A percentile compares a stretch with the other conserved stretches of the same genome.
These are phyloP conservation scores for Isichthys henryi DNA, from an alignment of 2,113 vertebrate genomes.

Conservation along the genomic window DNA sequence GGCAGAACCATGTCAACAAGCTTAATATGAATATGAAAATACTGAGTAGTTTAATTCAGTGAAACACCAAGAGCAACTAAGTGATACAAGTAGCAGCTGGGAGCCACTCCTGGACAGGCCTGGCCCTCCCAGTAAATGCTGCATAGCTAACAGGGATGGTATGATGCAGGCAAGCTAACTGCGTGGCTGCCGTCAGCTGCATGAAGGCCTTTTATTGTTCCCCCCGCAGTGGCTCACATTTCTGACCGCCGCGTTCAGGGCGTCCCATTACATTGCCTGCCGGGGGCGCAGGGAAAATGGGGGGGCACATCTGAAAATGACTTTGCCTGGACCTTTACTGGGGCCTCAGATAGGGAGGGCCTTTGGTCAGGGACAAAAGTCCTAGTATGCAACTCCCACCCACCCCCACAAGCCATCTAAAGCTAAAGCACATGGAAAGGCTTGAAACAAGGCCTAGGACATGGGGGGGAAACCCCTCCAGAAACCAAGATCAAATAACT, in stretches of 20 bases:
- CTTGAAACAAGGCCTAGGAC: slow-evolving; percentile 16
- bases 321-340: slow-evolving; percentile 13
- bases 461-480: neutral
- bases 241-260: neutral
- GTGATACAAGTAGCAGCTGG: neutral
- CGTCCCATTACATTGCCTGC: neutral
- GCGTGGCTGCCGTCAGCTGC: neutral
- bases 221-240: neutral
- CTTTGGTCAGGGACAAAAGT: slow-evolving; percentile 20
- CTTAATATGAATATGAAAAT: neutral
- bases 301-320: slow-evolving; percentile 1
- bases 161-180: neutral
- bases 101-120: neutral
- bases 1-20: neutral
- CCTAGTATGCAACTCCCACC: neutral
- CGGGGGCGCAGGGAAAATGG: neutral
- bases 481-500: slow-evolving; percentile 28
- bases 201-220: slow-evolving; percentile 12
- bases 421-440: slow-evolving; percentile 11
- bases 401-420: slow-evolving; percentile 10
- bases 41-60: neutral
- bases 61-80: neutral
- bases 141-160: neutral
- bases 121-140: neutral
- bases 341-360: neutral